phyloP scores from a whole-genome alignment of 2,113 vertebrate species.

The Pedetes capensis region DNA sequence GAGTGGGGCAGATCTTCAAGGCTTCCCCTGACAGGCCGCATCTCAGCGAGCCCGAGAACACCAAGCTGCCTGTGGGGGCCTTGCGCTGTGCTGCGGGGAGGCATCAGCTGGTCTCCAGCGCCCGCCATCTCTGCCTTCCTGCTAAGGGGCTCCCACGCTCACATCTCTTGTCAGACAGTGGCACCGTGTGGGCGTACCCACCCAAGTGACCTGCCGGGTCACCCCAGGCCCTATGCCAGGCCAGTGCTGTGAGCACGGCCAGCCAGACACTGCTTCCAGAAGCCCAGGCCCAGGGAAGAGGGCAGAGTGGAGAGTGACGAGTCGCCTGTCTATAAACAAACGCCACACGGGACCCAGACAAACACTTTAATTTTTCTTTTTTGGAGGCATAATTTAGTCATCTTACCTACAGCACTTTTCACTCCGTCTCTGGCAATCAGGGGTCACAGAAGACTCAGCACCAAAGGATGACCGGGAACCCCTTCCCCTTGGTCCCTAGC shows the following conservation, averaged over 20 bases:
- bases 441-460: conserved; percentile 65
- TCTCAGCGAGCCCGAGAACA: too few species aligned
- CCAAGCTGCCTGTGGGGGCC: neutral
- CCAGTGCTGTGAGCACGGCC: neutral
- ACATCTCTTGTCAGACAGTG: accelerated
- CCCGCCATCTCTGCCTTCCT: neutral
- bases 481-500: neutral
- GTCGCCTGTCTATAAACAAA: neutral
- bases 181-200: too few species aligned
- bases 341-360: conserved; percentile 25
- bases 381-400: conserved; percentile 49
- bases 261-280: neutral
- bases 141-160: accelerated
- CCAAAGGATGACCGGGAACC: conserved; percentile 21
- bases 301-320: accelerated
- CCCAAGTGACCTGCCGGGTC: too few species aligned
- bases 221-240: accelerated
- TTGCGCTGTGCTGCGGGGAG: accelerated
- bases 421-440: neutral
- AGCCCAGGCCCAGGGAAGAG: neutral
- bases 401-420: conserved; percentile 33
- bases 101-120: accelerated
- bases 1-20: neutral
- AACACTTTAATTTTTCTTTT: conserved; percentile 17
- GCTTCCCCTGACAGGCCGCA: accelerated